Evolutionary conservation across 2,797 vertebrate species (phyloP).

Genomic region (Pagetopsis macropterus): DNA sequence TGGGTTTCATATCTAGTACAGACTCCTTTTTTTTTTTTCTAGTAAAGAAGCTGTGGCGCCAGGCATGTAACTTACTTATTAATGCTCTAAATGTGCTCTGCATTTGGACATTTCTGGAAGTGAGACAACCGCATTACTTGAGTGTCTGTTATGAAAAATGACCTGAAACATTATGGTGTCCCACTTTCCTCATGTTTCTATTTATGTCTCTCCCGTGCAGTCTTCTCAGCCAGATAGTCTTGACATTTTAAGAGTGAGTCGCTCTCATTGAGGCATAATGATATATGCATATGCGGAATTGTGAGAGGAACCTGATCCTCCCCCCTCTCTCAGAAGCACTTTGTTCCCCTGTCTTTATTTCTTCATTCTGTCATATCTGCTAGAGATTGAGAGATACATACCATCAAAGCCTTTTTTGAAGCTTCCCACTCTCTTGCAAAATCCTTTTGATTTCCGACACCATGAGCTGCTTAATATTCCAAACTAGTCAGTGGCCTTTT

Average conservation of each 20-base stretch:
- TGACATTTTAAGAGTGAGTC: conserved; percentile 72
- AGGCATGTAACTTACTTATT: conserved; percentile 26
- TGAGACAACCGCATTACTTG: conserved; percentile 33
- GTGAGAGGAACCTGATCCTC: conserved; percentile 63
- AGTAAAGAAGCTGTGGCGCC: not conserved
- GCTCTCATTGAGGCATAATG: conserved; percentile 76
- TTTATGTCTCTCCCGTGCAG: conserved; percentile 29
- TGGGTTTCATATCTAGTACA: not conserved
- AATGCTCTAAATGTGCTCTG: conserved; percentile 34
- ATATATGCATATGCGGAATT: conserved; percentile 71
- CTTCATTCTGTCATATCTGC: conserved; percentile 75
- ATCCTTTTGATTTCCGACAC: conserved; percentile 79
- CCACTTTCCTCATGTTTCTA: conserved; percentile 53
- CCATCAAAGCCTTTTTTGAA: conserved; percentile 77
- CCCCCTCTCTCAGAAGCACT: conserved; percentile 50
- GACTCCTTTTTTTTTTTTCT: conserved; percentile 18
- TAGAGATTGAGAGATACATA: conserved; percentile 74
- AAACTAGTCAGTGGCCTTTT: conserved; percentile 82
- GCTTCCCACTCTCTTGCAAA: conserved; percentile 73
- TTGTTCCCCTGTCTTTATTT: conserved; percentile 69
- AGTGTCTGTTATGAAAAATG: conserved; percentile 60
- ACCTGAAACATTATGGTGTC: conserved; percentile 64
- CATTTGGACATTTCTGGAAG: conserved; percentile 38
- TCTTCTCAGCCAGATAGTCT: conserved; percentile 57
- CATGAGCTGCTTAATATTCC: conserved; percentile 84